Evolutionary conservation across 2,113 vertebrate genomes (phyloP).

Genomic region (Dendrocopos noguchii): DNA sequence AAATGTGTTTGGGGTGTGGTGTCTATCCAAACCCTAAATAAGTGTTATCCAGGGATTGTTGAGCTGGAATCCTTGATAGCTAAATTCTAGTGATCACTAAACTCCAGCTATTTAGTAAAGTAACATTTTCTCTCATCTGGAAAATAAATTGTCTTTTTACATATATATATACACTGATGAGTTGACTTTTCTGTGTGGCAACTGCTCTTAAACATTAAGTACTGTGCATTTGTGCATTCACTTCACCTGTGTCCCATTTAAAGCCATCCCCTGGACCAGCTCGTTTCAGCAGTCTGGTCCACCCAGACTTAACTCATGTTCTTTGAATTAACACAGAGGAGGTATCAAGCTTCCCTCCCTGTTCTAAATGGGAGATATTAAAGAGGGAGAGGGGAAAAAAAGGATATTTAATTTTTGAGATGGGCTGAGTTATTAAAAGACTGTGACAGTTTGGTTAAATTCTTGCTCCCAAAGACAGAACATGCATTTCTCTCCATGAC

Average conservation of each 20-base stretch:
- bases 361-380: background rate
- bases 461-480: background rate
- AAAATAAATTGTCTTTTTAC: background rate
- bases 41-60: background rate
- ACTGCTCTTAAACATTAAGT: background rate
- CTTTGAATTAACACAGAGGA: background rate
- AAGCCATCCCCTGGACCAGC: background rate
- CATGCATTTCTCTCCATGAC: background rate
- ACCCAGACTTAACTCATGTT: background rate
- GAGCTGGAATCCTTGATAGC: background rate
- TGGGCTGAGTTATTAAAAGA: background rate
- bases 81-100: background rate
- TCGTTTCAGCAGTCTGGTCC: background rate
- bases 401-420: background rate
- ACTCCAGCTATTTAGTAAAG: background rate
- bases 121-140: background rate
- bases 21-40: background rate
- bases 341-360: background rate
- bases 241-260: background rate
- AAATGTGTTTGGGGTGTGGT: background rate
- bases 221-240: background rate
- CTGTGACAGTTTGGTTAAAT: background rate
- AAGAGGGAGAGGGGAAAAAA: background rate
- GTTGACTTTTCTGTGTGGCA: background rate
- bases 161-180: background rate